Conservation (phyloP, 2,797 vertebrate species). For the Orientallactaga sibirica region DNA sequence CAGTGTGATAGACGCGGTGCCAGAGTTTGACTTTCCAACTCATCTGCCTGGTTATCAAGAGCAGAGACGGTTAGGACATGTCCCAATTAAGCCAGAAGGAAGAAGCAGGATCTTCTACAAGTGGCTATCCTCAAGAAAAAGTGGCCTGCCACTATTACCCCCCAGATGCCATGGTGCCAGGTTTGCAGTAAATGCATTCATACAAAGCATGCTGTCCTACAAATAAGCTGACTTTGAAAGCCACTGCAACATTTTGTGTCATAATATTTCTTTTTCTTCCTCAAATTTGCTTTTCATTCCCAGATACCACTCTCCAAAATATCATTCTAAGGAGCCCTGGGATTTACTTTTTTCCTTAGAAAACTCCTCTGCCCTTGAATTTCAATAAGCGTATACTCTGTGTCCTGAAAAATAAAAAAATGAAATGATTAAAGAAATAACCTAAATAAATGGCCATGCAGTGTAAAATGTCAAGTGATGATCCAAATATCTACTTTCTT, state of each 20-base stretch:
- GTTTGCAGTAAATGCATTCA: neutral
- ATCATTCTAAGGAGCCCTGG: constrained; percentile 6
- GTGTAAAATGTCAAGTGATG: neutral
- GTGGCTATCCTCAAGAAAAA: neutral
- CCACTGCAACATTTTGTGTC: neutral
- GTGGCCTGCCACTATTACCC: neutral
- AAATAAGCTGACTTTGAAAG: constrained; percentile 19
- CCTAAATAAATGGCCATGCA: neutral
- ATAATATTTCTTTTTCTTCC: neutral
- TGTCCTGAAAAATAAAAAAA: constrained; percentile 35
- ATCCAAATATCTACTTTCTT: constrained; percentile 11
- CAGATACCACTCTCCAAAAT: neutral
- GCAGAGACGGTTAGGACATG: neutral
- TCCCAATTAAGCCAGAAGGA: constrained; percentile 14
- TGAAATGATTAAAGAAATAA: constrained; percentile 41
- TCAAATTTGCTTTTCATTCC: constrained; percentile 52
- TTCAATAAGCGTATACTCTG: constrained; percentile 42
- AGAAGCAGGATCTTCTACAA: constrained; percentile 44
- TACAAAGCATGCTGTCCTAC: neutral
- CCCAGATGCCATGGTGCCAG: constrained; percentile 18
- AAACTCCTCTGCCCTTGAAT: constrained; percentile 3
- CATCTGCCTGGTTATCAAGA: constrained; percentile 60
- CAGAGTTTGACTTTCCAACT: constrained; percentile 73
- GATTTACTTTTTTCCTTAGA: neutral
- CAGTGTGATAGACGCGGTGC: constrained; percentile 20